Base-by-base conservation (phyloP, 1,140 invertebrate genomes). In the Heliconius melpomene region DNA sequence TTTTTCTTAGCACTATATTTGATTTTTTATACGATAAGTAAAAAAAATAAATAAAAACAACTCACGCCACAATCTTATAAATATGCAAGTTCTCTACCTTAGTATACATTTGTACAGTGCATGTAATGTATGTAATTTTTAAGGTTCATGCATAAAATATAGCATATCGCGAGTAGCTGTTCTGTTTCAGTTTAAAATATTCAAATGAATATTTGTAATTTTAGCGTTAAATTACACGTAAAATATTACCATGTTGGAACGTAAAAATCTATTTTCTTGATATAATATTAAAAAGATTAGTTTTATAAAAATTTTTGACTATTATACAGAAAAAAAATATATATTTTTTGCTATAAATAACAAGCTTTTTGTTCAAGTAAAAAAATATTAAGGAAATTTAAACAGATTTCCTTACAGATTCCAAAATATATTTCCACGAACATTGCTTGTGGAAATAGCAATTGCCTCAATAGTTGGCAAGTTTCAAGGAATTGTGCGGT, bases 101-200 rank as follows among this genome's bases (percentile, higher is more conserved):
- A 72, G 23, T 23, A 40, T 73, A 73, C 40, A 73, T 73, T 73
- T 73, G 36, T 52, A 57, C 50, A 20, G 46, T 36, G 46, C 50
- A 74, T 5, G n/a, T n/a, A n/a, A n/a, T 66, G 60, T 66, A 66
- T 66, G 60, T 57, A 57, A 36, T 75, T 54, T 54, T 57, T 50
- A 75, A 38, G 29, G 46, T 54, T 57, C 74, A 75, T 57, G 29
- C 74, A 75, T 75, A 26, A 73, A 73, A 13, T 73, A 57, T 36
- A 7, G 20, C 18, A 75, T 54, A 75, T 57, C 36, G 74, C 29
- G 52, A 38, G 54, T 9, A 75, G 74, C 74, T 36, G 54, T 50
- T 66, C 60, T 32, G 74, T 75, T 54, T 32, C 11, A 57, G 50
- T 75, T 75, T 60, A 26, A 32, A 75, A 54, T 54, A 75, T 75